A percentile compares a stretch with the other conserved stretches of the same genome.
Evolutionary conservation across 1,140 invertebrate species (phyloP).

Genomic region (Megathymus violae): DNA sequence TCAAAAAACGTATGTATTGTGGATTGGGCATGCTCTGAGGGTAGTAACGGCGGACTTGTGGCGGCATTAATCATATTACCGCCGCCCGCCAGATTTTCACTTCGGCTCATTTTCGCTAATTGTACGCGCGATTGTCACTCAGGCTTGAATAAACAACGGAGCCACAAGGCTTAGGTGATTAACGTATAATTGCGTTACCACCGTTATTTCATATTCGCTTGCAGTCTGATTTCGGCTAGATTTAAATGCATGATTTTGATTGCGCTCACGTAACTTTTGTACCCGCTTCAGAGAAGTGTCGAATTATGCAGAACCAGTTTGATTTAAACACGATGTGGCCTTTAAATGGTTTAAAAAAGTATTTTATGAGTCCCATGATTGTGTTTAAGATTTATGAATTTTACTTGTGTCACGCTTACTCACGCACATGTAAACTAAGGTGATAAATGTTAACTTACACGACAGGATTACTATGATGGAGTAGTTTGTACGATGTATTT

Average conservation of each 20-base stretch:
- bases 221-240: conserved; percentile 73
- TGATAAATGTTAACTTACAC: conserved; percentile 11
- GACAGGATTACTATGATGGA: background rate
- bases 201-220: conserved; percentile 78
- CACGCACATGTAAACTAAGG: conserved; percentile 3
- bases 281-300: background rate
- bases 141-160: conserved; percentile 82
- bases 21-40: conserved; percentile 43
- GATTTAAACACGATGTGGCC: conserved; percentile 9
- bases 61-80: conserved; percentile 76
- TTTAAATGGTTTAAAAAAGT: conserved; percentile 13
- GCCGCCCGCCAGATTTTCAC: conserved; percentile 78
- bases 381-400: conserved; percentile 19
- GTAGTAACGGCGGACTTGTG: conserved; percentile 69
- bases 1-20: conserved; percentile 20
- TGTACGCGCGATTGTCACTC: conserved; percentile 82
- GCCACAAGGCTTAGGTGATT: conserved; percentile 82
- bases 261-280: conserved; percentile 42
- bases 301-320: conserved; percentile 12
- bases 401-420: background rate
- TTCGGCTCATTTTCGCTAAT: conserved; percentile 83
- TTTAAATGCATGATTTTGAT: conserved; percentile 64
- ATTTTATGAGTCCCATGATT: conserved; percentile 10
- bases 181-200: conserved; percentile 79
- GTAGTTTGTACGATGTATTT: too few relatives aligned